Base-by-base conservation (phyloP, 2,797 vertebrate genomes). In the Loriculus beryllinus region DNA sequence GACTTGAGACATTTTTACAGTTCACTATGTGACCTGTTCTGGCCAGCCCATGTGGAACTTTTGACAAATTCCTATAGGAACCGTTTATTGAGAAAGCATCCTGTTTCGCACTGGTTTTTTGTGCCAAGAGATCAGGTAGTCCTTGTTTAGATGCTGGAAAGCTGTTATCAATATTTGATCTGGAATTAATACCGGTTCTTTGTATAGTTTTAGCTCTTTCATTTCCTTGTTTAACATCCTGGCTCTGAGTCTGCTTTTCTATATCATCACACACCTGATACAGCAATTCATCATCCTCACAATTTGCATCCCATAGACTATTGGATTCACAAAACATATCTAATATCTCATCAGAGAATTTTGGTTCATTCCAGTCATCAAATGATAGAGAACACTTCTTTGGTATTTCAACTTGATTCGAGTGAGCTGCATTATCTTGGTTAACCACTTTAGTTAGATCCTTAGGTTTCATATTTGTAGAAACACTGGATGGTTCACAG, bases 221-320 rank as follows among this genome's bases (percentile, higher is more conserved):
- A 21, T 63, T 93, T 64, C 91, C 92, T 86, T 96, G 76, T 71
- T 82, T 93, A 17, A 45, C 37, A 33, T 85, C 91, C 75, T 97
- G 97, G 54, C 97, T 95, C 71, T 96, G 96, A 92, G 95, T 98
- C 96, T 98, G 97, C 96, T 97, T 98, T 97, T 99, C 99, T 93
- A 99, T 69, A 70, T 98, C 98, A 39, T 99, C 98, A 87, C 98
- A 99, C 21, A 98, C 96, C 70, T 98, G 98, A 93, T 98, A 98
- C 40, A 99, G 94, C 92, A 99, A 96, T 77, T 98, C 97, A 64
- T 99, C 99, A 7, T 99, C 99, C 7, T 97, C 98, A 19, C 79
- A 97, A 72, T 98, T 96, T n/a, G 89, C 95, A 78, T 98, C 98
- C 99, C 99, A 99, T 59, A 97, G 95, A 33, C 94, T 97, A 31